Conservation (phyloP, 2,797 vertebrate species). For the Spinus olivaceus region DNA sequence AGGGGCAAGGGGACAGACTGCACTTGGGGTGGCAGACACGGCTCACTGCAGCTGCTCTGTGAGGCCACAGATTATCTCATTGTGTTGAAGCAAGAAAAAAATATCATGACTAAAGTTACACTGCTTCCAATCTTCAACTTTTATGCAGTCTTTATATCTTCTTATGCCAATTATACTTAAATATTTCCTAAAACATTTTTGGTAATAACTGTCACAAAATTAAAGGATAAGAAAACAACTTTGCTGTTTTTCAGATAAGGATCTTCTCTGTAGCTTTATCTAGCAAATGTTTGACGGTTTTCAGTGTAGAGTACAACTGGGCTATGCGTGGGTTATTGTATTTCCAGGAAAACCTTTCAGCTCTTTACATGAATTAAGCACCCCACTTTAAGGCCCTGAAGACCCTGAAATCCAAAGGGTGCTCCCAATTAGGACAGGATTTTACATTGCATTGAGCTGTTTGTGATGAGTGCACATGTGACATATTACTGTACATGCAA, state of each 20-base stretch:
- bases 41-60: fast-evolving
- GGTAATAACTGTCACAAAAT: background rate
- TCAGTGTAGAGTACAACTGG: fast-evolving
- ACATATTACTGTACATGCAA: background rate
- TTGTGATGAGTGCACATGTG: background rate
- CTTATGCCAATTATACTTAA: background rate
- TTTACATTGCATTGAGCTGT: background rate
- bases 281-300: background rate
- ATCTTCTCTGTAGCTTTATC: background rate
- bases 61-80: background rate
- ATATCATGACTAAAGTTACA: background rate
- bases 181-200: background rate
- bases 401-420: background rate
- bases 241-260: background rate
- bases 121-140: background rate
- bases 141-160: fast-evolving
- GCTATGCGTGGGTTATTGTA: fast-evolving
- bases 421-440: background rate
- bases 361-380: background rate
- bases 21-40: fast-evolving
- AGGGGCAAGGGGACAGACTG: background rate
- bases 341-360: background rate
- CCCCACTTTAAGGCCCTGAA: background rate
- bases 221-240: background rate
- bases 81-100: background rate